Percentiles rank a stretch among this genome's conserved stretches.
Conservation (phyloP, 2,113 vertebrate species). For the Hemicordylus capensis region DNA sequence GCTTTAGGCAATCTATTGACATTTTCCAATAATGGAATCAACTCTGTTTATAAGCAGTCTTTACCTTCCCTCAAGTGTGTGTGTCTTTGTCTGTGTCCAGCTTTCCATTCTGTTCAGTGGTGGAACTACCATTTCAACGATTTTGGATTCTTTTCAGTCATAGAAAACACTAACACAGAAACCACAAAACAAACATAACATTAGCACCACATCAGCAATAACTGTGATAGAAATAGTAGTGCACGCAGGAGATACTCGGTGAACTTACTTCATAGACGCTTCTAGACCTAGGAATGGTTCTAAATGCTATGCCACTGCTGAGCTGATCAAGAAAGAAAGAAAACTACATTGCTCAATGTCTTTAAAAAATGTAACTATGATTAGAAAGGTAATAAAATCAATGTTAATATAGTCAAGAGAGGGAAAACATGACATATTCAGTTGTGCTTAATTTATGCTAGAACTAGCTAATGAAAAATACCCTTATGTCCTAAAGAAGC, state of each 20-base stretch:
- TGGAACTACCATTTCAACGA: too few species aligned
- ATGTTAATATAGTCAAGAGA: not conserved
- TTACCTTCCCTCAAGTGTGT: too few species aligned
- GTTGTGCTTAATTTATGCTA: not conserved
- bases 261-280: too few species aligned
- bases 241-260: too few species aligned
- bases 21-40: not conserved
- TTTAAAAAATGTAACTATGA: not conserved
- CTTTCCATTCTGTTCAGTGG: too few species aligned
- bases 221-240: too few species aligned
- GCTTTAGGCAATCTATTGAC: not conserved
- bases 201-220: too few species aligned
- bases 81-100: too few species aligned
- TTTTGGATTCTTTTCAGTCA: too few species aligned
- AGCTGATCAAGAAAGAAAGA: not conserved
- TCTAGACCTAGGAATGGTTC: not conserved
- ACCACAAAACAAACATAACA: too few species aligned
- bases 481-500: not conserved
- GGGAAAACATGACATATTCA: not conserved
- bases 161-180: too few species aligned
- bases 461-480: not conserved
- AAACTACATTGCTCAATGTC: not conserved
- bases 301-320: not conserved
- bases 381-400: not conserved
- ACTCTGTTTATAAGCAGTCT: too few species aligned